phyloP scores from a whole-genome alignment of 2,113 vertebrate genomes.

The Diadophis punctatus region DNA sequence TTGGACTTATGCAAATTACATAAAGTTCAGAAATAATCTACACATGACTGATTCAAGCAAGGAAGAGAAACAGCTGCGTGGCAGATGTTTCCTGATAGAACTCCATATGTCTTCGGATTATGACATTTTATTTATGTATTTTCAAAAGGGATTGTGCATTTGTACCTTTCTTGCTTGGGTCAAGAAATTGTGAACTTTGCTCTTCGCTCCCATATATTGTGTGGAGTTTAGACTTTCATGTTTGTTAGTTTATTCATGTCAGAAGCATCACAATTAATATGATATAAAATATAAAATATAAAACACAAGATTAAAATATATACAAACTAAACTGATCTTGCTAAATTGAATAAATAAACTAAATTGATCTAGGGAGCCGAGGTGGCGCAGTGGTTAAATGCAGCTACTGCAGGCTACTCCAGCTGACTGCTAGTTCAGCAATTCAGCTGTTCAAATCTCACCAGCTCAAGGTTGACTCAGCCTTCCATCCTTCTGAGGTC shows the following conservation, averaged over 20 bases:
- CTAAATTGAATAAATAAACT: too few relatives aligned
- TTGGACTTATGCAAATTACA: conserved; percentile 14
- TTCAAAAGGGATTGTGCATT: background rate
- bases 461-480: too few relatives aligned
- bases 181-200: background rate
- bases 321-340: background rate
- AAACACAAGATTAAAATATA: background rate
- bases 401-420: too few relatives aligned
- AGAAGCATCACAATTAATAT: background rate
- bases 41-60: background rate
- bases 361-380: too few relatives aligned
- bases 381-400: too few relatives aligned
- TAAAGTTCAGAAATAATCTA: background rate
- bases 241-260: background rate
- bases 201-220: background rate
- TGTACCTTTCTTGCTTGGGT: background rate
- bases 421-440: too few relatives aligned
- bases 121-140: background rate
- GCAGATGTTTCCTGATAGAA: conserved; percentile 39
- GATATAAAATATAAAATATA: background rate
- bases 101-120: background rate
- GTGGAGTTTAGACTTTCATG: background rate
- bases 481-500: too few relatives aligned
- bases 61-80: conserved; percentile 40
- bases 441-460: too few relatives aligned